A percentile compares a stretch with the other conserved stretches of the same genome.
Conservation (phyloP, 2,888 invertebrate species). For the Idaea aversata region DNA sequence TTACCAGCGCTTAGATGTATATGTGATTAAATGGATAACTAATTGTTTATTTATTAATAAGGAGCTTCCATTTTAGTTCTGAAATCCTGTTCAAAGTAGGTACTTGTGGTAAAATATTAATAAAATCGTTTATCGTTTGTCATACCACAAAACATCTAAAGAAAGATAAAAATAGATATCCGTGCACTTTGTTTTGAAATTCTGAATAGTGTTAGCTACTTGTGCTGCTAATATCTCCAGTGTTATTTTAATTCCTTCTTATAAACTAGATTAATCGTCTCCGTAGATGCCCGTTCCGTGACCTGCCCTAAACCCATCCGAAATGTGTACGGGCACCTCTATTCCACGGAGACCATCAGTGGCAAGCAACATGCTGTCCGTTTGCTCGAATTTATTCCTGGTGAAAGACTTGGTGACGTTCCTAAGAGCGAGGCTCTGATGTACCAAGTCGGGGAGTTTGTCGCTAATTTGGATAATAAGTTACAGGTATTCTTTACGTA, state of each 20-base stretch:
- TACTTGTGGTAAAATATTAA: no score
- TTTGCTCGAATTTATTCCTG: conserved; percentile 88
- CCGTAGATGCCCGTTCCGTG: conserved; percentile 80
- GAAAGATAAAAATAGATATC: no score
- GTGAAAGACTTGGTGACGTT: conserved; percentile 83
- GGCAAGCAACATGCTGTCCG: conserved; percentile 84
- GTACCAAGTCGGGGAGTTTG: conserved; percentile 86
- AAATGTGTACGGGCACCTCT: conserved; percentile 83
- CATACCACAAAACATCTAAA: no score
- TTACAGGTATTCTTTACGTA: conserved; percentile 78
- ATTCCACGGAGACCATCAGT: conserved; percentile 75
- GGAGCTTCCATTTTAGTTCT: no score
- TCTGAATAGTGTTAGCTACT: no score
- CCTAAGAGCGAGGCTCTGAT: conserved; percentile 81
- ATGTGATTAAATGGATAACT: no score
- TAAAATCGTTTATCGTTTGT: no score
- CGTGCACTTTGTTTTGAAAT: no score
- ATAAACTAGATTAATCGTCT: neutral
- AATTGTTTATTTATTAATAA: no score
- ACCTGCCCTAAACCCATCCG: conserved; percentile 85
- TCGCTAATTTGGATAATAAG: conserved; percentile 84
- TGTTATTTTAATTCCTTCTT: no score
- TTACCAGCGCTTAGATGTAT: no score
- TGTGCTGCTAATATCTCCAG: neutral
- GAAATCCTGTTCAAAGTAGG: no score